Base-by-base conservation (phyloP, 2,888 invertebrate species). In the Nasonovia ribisnigri region DNA sequence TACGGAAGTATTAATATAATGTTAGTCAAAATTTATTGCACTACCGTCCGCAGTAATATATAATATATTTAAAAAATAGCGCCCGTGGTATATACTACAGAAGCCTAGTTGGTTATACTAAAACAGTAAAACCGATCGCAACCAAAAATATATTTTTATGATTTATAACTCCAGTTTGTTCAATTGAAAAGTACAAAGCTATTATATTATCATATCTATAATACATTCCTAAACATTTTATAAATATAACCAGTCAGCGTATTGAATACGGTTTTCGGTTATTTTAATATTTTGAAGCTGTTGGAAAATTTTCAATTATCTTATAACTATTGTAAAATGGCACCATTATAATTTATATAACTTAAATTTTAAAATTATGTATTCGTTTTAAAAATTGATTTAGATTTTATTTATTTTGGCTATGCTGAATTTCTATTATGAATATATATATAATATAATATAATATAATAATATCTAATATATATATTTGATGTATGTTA, bases 21-120 rank as follows among this genome's bases (percentile, higher is more conserved):
- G 88, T 88, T 77, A 77, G 43, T 92, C 42, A 43, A 92, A 77
- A 92, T 77, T 51, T 92, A 92, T 88, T n/a, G 88, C 67, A 92
- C 88, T 92, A 92, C 77, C 51, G 92, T 91, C 29, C 46, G 46
- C 24, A 16, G 20, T 90, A 77, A 77, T 77, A 42, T 77, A 29
- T 77, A 42, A 88, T 60, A 20, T 48, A 46, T 51, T 92, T 92
- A 67, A 42, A 20, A 48, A 92, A 88, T 57, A 88, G 42, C n/a
- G 92, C 67, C 92, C 42, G 60, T 51, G 88, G 92, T 86, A 43
- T 24, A 54, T 20, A 42, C 67, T 29, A 46, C 77, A 36, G 92
- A 67, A 88, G 92, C 48, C 43, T 60, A 84, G 77, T 77, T 42
- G 54, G 42, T 46, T 77, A 13, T 54, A 87, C 87, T 24, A 84